A percentile compares a stretch with the other conserved stretches of the same genome.
phyloP scores from a whole-genome alignment of 2,888 invertebrate genomes.

The Eupithecia insigniata region DNA sequence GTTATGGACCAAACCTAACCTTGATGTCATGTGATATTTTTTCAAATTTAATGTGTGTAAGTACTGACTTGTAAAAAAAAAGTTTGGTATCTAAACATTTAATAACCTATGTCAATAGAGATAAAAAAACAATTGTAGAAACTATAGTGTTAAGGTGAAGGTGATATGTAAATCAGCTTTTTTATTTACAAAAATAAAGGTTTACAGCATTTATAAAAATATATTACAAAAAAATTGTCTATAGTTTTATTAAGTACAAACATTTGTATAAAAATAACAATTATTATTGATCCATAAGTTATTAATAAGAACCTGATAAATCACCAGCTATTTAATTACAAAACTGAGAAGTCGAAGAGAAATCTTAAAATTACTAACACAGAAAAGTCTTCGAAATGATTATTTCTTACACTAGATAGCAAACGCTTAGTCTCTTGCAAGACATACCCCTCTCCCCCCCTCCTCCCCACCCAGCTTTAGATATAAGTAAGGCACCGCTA shows the following conservation, averaged over 20 bases:
- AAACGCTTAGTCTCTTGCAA: too few relatives aligned
- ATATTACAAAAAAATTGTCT: neutral
- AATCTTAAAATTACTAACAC: neutral
- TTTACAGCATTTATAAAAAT: neutral
- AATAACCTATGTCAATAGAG: neutral
- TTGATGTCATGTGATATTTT: slow-evolving; percentile 2
- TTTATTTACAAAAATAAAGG: neutral
- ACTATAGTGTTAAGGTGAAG: slow-evolving; percentile 9
- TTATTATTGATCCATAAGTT: neutral
- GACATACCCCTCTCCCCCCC: too few relatives aligned
- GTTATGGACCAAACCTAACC: neutral
- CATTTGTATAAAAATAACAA: neutral
- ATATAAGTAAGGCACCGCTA: too few relatives aligned
- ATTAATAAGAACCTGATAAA: neutral
- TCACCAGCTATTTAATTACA: neutral
- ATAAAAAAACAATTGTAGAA: neutral
- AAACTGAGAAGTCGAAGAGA: neutral
- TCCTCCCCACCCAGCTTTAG: too few relatives aligned
- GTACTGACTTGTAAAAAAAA: neutral
- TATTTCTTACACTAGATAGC: neutral
- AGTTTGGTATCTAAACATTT: neutral
- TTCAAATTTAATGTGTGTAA: neutral
- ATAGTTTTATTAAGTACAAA: neutral
- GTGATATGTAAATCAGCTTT: slow-evolving; percentile 3
- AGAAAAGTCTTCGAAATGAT: neutral